These are phyloP conservation scores for Bos javanicus DNA, from an alignment of 2,113 vertebrate genomes.

Conservation along the genomic window DNA sequence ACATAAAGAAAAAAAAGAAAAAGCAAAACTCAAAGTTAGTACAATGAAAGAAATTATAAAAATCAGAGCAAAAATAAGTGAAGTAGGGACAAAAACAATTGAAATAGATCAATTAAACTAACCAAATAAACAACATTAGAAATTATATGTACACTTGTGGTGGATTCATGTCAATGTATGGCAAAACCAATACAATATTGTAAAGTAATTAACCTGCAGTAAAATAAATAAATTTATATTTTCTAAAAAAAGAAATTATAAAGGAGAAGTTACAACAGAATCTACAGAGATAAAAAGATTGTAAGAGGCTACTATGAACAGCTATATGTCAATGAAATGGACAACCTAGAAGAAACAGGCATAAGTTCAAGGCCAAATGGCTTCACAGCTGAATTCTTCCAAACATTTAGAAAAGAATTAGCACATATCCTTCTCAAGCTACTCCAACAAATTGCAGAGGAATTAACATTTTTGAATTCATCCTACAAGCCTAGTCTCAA, in stretches of 20 bases:
- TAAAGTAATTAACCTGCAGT: no score
- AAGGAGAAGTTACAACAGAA: background rate
- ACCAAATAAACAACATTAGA: background rate
- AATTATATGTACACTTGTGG: no score
- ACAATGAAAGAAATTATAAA: background rate
- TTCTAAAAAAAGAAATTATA: no score
- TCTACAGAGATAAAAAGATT: background rate
- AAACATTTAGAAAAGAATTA: background rate
- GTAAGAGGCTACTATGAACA: background rate
- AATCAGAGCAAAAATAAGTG: background rate
- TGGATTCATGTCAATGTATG: no score
- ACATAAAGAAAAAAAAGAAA: background rate
- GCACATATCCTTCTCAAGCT: background rate
- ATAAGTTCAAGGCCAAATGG: background rate
- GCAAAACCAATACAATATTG: no score
- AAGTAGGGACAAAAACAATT: background rate
- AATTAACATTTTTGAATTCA: background rate
- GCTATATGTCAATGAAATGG: background rate
- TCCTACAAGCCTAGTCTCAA: background rate
- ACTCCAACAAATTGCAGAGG: background rate
- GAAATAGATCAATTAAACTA: background rate
- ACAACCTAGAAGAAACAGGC: background rate
- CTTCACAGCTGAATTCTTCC: background rate
- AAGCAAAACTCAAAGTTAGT: background rate
- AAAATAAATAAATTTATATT: no score